Base-by-base conservation (phyloP, 2,888 invertebrate species). In the Parnassius smintheus region DNA sequence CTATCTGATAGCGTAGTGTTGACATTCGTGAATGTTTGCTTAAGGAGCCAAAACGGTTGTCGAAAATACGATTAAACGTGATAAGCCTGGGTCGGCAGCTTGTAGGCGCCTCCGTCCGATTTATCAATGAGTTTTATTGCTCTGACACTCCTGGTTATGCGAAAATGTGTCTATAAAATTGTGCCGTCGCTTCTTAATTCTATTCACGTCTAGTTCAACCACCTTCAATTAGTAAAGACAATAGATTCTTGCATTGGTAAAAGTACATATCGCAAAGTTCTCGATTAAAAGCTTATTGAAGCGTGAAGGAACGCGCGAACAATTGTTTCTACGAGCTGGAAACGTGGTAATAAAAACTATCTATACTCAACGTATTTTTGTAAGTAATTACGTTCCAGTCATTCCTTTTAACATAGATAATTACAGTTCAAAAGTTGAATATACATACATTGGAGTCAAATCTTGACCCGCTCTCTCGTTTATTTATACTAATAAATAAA, bases 41-140 rank as follows among this genome's bases (percentile, higher is more conserved):
- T 80, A 91, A 81, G 82, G 81, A 86, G 88, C 85, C 89, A 83
- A 90, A 90, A 88, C 91, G 91, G 91, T 90, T 91, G 90, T 89
- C 90, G 76, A 84, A 84, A 85, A 78, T 83, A 52, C 83, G 90
- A 90, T 90, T 90, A 90, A 79, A 78, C 70, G 70, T 72, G 89
- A 90, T 89, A 90, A 88, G 78, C 75, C 69, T 68, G 66, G 82
- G 86, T 86, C 83, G 88, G 86, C 81, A 88, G 78, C 79, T 81
- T 72, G 73, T 74, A 79, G 90, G 87, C 88, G 88, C 88, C 88
- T 80, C 77, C 72, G 71, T 70, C 75, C 75, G 71, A 72, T 73
- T 82, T 87, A 88, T 89, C 85, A 80, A 83, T 79, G 78, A 75
- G 67, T 79, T 83, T 82, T 78, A 80, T 77, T 75, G 74, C 68